Conservation (phyloP, 2,113 vertebrate species). For the Sialia sialis region DNA sequence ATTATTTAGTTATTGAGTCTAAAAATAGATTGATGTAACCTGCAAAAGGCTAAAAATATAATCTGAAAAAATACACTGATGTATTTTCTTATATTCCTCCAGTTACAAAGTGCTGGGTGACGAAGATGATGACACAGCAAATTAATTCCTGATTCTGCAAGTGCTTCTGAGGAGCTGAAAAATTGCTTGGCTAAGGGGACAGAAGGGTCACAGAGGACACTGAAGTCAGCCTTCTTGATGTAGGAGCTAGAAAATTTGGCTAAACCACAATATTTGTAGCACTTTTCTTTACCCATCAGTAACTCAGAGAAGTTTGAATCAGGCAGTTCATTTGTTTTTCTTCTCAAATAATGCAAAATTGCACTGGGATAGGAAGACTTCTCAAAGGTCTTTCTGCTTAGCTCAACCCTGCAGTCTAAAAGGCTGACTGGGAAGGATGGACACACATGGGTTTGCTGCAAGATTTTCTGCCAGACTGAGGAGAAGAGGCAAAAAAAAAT, state of each 20-base stretch:
- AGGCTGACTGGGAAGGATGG: neutral
- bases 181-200: neutral
- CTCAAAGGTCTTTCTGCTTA: neutral
- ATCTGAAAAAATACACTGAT: neutral
- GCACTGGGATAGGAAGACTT: neutral
- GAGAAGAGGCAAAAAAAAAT: too few relatives aligned
- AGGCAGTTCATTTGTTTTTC: neutral
- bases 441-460: neutral
- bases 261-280: neutral
- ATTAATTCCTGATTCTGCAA: constrained; percentile 17
- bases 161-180: neutral
- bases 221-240: neutral
- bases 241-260: neutral
- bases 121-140: neutral
- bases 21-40: neutral
- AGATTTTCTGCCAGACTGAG: neutral
- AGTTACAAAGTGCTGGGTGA: neutral
- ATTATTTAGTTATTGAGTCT: neutral
- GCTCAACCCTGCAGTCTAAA: neutral
- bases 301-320: neutral
- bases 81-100: neutral
- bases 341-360: neutral
- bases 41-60: neutral
- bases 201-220: neutral
- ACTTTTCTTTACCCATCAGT: neutral